Percentiles rank a stretch among this genome's conserved stretches.
Evolutionary conservation across 2,888 invertebrate genomes (phyloP).

Genomic region (Bombylius discolor): DNA sequence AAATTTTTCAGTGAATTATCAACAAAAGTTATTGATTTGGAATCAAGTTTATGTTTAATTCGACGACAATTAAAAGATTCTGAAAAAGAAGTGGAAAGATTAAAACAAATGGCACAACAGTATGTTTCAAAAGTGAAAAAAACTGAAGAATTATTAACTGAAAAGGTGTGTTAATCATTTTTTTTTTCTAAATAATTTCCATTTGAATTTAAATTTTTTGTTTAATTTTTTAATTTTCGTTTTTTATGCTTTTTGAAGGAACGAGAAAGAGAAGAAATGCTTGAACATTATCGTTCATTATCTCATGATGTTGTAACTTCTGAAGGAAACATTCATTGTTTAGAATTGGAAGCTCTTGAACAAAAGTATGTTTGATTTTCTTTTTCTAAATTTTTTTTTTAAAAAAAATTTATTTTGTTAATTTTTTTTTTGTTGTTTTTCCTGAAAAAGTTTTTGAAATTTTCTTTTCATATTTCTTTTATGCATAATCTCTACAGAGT

Average conservation of each 20-base stretch:
- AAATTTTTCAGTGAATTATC: constrained; percentile 47
- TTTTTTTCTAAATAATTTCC: constrained; percentile 2
- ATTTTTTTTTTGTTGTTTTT: too few relatives aligned
- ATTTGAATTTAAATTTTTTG: background rate
- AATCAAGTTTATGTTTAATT: constrained; percentile 46
- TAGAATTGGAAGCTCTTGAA: constrained; percentile 63
- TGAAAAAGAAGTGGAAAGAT: constrained; percentile 55
- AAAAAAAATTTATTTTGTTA: too few relatives aligned
- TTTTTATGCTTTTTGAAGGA: constrained; percentile 42
- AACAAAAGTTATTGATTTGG: constrained; percentile 53
- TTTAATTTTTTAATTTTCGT: constrained; percentile 5
- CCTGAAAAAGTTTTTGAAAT: too few relatives aligned
- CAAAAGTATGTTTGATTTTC: constrained; percentile 38
- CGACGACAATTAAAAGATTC: constrained; percentile 56
- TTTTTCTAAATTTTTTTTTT: background rate
- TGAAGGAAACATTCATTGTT: constrained; percentile 65
- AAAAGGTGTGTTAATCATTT: constrained; percentile 45
- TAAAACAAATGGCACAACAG: constrained; percentile 64
- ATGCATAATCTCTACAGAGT: too few relatives aligned
- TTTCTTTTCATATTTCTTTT: too few relatives aligned
- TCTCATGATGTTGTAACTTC: constrained; percentile 63
- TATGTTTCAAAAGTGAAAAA: constrained; percentile 70
- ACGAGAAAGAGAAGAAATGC: constrained; percentile 63
- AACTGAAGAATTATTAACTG: constrained; percentile 60
- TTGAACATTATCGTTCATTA: constrained; percentile 65